Percentiles rank a stretch among this genome's conserved stretches.
Conservation (phyloP, 2,797 vertebrate genomes). For the Remorina albescens region DNA sequence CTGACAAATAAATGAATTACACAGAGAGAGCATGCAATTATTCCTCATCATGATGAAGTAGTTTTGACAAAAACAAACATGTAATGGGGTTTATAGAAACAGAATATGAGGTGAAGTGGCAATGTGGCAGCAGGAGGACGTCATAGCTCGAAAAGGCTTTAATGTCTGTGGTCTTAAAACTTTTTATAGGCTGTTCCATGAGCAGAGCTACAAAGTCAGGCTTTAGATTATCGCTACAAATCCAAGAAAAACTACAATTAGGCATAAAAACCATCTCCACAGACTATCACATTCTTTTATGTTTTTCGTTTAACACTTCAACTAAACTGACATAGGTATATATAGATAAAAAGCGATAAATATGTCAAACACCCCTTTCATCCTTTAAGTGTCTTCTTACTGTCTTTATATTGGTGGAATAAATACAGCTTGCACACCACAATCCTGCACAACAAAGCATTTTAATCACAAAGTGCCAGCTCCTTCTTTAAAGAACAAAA, state of each 20-base stretch:
- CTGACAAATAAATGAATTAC: conserved; percentile 2
- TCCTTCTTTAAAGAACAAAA: conserved; percentile 52
- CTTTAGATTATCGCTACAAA: background rate
- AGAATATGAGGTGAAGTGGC: conserved; percentile 24
- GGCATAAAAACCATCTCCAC: background rate
- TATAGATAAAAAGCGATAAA: background rate
- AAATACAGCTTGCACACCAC: conserved; percentile 33
- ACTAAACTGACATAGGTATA: background rate
- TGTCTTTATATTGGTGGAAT: conserved; percentile 34
- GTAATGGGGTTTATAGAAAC: conserved; percentile 23
- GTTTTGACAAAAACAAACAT: conserved; percentile 19
- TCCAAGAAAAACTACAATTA: background rate
- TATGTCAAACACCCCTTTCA: background rate
- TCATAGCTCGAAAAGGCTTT: conserved; percentile 41
- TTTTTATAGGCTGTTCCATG: conserved; percentile 19
- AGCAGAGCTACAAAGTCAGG: background rate
- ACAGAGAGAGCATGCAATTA: background rate
- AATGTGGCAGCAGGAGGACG: background rate
- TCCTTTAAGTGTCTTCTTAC: conserved; percentile 15
- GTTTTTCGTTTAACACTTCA: background rate
- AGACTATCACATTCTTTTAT: background rate
- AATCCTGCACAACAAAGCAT: conserved; percentile 27
- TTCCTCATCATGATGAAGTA: background rate
- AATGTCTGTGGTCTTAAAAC: conserved; percentile 55
- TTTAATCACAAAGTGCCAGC: conserved; percentile 42